Percentiles rank a stretch among this genome's conserved stretches.
phyloP scores from a whole-genome alignment of 2,113 vertebrate species.

The Tupaia tana region DNA sequence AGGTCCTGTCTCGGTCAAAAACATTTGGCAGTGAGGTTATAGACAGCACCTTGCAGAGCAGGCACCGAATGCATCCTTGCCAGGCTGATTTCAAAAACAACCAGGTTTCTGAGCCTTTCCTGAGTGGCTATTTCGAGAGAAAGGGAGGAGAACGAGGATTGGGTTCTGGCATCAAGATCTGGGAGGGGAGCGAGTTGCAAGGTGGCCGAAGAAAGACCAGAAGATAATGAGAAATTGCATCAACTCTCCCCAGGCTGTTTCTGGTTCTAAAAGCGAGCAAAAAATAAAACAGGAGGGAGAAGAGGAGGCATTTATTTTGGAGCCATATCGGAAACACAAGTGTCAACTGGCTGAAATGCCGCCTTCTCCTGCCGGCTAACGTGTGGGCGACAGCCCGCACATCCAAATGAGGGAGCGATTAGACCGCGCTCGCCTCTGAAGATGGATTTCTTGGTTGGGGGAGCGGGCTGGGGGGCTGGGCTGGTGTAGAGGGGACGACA shows the following conservation, averaged over 20 bases:
- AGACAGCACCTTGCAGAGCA: background rate
- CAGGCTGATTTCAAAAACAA: background rate
- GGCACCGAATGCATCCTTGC: background rate
- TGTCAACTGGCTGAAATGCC: conserved; percentile 11
- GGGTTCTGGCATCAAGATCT: background rate
- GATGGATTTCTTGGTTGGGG: conserved; percentile 40
- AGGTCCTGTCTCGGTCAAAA: background rate
- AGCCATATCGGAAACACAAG: background rate
- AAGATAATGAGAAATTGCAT: conserved; percentile 10
- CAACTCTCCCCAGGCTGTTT: conserved; percentile 7
- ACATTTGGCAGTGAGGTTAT: background rate
- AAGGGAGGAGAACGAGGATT: background rate
- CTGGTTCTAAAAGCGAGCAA: conserved; percentile 2
- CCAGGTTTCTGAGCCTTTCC: background rate
- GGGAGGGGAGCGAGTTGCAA: background rate
- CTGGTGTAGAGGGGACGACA: background rate
- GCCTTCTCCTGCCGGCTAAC: background rate
- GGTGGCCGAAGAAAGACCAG: background rate
- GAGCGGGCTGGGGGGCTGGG: conserved; percentile 7
- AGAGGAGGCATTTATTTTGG: conserved; percentile 49
- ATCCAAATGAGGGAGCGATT: conserved; percentile 43
- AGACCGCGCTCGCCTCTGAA: background rate
- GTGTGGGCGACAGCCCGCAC: background rate
- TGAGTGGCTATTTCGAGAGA: background rate
- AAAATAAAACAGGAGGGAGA: background rate